These are phyloP conservation scores for Pseudococcus jackbeardsleyi DNA, from an alignment of 2,888 invertebrate species.

Conservation along the genomic window DNA sequence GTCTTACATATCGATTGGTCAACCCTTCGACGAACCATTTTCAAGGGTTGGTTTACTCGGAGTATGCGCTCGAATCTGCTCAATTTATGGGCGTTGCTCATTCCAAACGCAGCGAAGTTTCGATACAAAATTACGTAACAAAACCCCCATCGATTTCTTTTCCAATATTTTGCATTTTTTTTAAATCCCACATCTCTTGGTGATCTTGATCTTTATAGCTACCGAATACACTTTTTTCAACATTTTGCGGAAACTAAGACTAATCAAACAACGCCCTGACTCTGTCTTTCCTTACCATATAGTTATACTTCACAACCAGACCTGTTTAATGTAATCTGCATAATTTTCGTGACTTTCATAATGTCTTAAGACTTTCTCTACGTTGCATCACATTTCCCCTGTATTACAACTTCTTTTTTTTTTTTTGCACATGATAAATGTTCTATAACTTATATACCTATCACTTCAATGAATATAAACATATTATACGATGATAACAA, in stretches of 20 bases:
- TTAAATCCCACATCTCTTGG: neutral
- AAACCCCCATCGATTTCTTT: neutral
- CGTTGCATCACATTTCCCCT: conserved; percentile 52
- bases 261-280: conserved; percentile 16
- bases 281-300: conserved; percentile 17
- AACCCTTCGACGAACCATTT: neutral
- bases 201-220: neutral
- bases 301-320: conserved; percentile 38
- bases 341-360: conserved; percentile 56
- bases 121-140: neutral
- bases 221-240: neutral
- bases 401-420: conserved; percentile 22
- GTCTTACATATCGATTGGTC: conserved; percentile 12
- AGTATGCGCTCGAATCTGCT: conserved; percentile 8
- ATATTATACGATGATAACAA: conserved; percentile 36
- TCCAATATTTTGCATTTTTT: neutral
- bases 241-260: conserved; percentile 11
- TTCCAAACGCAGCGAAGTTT: neutral
- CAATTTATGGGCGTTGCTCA: neutral
- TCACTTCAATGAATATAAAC: conserved; percentile 26
- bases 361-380: conserved; percentile 49
- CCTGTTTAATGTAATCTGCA: conserved; percentile 51
- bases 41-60: conserved; percentile 12
- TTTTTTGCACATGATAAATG: conserved; percentile 25
- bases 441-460: conserved; percentile 13